phyloP scores from a whole-genome alignment of 2,797 vertebrate genomes.

The Hydrocynus forskahlii region DNA sequence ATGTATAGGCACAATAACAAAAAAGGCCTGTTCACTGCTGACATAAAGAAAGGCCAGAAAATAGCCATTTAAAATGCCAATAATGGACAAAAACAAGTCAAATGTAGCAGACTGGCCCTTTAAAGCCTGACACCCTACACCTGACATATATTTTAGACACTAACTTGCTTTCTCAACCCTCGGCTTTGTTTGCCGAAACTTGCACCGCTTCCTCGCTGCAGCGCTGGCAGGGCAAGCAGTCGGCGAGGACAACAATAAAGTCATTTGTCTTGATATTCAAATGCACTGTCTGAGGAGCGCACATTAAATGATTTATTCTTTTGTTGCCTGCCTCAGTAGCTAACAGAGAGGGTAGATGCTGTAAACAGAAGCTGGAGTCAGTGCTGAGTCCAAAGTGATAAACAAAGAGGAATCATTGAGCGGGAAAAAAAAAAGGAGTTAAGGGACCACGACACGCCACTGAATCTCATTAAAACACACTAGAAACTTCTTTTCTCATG shows the following conservation, averaged over 20 bases:
- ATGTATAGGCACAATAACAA: too few relatives aligned
- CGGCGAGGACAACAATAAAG: conserved; percentile 56
- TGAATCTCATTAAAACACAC: not conserved
- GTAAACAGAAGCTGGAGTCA: not conserved
- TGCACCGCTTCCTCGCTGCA: conserved; percentile 58
- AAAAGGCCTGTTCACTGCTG: not conserved
- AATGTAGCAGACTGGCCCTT: too few relatives aligned
- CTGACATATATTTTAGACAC: conserved; percentile 69
- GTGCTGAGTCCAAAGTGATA: not conserved
- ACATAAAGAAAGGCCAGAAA: too few relatives aligned
- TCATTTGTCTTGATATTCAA: conserved; percentile 75
- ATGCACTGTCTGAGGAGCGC: conserved; percentile 72
- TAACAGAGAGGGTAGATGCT: conserved; percentile 17
- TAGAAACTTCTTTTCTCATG: too few relatives aligned
- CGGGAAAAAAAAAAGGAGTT: too few relatives aligned
- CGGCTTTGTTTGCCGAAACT: conserved; percentile 67
- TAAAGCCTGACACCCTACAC: too few relatives aligned
- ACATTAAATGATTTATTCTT: conserved; percentile 71
- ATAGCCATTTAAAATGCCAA: too few relatives aligned
- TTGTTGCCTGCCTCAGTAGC: conserved; percentile 38
- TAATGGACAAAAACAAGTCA: not conserved
- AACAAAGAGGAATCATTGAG: not conserved
- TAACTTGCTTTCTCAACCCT: conserved; percentile 36
- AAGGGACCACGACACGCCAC: not conserved
- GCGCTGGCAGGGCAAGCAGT: conserved; percentile 69